Conservation (phyloP, 2,113 vertebrate genomes). For the Colinus virginianus region DNA sequence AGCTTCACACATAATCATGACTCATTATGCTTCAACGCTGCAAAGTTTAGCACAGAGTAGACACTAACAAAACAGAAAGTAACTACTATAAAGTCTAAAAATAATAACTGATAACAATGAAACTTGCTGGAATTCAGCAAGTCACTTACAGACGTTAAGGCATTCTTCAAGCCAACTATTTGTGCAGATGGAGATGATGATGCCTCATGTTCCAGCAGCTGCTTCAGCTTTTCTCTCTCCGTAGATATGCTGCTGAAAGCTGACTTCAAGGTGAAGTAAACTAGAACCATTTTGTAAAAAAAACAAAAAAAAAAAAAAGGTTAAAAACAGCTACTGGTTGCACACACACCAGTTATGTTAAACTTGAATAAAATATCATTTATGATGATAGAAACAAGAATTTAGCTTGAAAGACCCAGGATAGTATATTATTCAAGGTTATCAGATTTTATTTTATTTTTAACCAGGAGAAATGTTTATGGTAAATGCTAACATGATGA, state of each 20-base stretch:
- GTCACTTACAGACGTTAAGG: conserved; percentile 88
- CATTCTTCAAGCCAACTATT: conserved; percentile 90
- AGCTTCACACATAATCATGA: neutral
- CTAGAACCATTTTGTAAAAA: conserved; percentile 68
- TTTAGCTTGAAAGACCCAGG: neutral
- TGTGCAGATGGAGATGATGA: conserved; percentile 87
- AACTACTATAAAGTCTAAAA: neutral
- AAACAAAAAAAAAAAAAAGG: conserved; percentile 27
- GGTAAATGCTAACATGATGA: neutral
- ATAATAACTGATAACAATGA: neutral
- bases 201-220: conserved; percentile 87
- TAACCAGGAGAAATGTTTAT: conserved; percentile 1
- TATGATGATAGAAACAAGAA: conserved; percentile 15
- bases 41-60: conserved; percentile 18
- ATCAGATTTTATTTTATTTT: neutral
- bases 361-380: neutral
- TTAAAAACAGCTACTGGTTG: conserved; percentile 18
- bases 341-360: neutral
- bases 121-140: neutral
- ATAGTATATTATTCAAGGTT: conserved; percentile 15
- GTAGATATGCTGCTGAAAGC: conserved; percentile 86
- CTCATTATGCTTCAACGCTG: conserved; percentile 9
- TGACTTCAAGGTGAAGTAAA: conserved; percentile 90
- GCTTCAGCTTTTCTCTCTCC: conserved; percentile 91
- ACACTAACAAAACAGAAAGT: neutral